Conservation (phyloP, 1,140 invertebrate genomes). For the Coenobita brevimanus region DNA sequence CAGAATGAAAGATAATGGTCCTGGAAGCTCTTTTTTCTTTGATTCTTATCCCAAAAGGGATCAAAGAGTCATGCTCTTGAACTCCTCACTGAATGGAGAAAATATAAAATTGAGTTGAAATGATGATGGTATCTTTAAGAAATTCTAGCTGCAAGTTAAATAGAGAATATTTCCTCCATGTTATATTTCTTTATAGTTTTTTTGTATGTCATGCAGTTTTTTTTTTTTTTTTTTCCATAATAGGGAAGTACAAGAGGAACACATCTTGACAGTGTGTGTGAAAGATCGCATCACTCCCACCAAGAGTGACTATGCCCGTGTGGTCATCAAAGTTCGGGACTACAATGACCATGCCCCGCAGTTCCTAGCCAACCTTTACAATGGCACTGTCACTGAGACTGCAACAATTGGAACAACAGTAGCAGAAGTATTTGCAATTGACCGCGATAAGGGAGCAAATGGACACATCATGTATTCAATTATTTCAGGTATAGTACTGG, state of each 20-base stretch:
- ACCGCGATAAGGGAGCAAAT: constrained; percentile 88
- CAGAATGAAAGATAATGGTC: no score
- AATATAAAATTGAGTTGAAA: no score
- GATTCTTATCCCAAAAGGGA: no score
- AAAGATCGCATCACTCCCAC: constrained; percentile 90
- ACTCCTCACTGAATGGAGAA: no score
- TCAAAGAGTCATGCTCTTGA: no score
- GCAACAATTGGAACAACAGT: constrained; percentile 83
- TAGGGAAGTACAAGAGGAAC: constrained; percentile 82
- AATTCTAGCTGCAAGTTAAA: no score
- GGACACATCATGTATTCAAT: constrained; percentile 87
- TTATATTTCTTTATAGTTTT: no score
- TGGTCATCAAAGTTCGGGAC: constrained; percentile 86
- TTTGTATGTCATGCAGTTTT: no score
- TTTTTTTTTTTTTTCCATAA: no score
- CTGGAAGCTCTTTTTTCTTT: no score
- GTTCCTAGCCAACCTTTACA: constrained; percentile 83
- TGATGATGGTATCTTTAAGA: no score
- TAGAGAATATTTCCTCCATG: no score
- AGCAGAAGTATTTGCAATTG: constrained; percentile 83
- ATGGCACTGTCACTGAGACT: constrained; percentile 83
- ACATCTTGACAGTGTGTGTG: constrained; percentile 91
- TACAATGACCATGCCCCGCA: constrained; percentile 92
- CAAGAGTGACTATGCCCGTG: constrained; percentile 86
- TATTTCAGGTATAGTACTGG: constrained; percentile 82